phyloP scores from a whole-genome alignment of 30 jellyfish, hydroid and myxozoan species.

The Chrysaora quinquecirrha region DNA sequence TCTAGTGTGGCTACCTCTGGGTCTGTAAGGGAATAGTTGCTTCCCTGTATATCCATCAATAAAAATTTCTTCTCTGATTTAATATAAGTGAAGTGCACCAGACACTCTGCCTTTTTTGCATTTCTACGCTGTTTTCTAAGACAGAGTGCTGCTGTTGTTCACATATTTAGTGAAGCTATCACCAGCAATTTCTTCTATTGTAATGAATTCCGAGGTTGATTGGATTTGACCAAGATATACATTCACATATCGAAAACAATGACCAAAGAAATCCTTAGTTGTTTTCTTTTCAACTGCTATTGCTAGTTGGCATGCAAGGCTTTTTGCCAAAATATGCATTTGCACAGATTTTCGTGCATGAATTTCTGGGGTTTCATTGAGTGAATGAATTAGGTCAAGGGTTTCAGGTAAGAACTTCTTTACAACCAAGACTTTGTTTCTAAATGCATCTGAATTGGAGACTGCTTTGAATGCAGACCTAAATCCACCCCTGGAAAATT shows the following conservation, averaged over 20 bases:
- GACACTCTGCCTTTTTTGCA: slow-evolving; percentile 29
- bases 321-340: slow-evolving; percentile 44
- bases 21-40: slow-evolving; percentile 8
- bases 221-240: not conserved
- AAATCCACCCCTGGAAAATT: slow-evolving; percentile 37
- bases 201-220: slow-evolving; percentile 3
- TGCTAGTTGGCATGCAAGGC: slow-evolving; percentile 28
- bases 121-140: not conserved
- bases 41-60: slow-evolving; percentile 13
- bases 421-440: not conserved
- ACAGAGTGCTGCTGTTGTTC: not conserved
- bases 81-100: slow-evolving; percentile 9
- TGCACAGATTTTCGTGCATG: slow-evolving; percentile 46
- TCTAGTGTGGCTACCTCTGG: slow-evolving; percentile 17
- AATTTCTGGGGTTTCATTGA: slow-evolving; percentile 19
- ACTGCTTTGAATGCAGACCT: slow-evolving; percentile 47
- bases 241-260: slow-evolving; percentile 4
- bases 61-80: not conserved
- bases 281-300: not conserved
- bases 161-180: slow-evolving; percentile 3
- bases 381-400: not conserved
- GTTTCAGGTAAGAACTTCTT: slow-evolving; percentile 29
- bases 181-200: slow-evolving; percentile 44
- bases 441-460: not conserved
- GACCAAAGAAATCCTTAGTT: not conserved